A percentile compares a stretch with the other conserved stretches of the same genome.
phyloP scores from a whole-genome alignment of 2,888 invertebrate genomes.

The Cephus runcator region DNA sequence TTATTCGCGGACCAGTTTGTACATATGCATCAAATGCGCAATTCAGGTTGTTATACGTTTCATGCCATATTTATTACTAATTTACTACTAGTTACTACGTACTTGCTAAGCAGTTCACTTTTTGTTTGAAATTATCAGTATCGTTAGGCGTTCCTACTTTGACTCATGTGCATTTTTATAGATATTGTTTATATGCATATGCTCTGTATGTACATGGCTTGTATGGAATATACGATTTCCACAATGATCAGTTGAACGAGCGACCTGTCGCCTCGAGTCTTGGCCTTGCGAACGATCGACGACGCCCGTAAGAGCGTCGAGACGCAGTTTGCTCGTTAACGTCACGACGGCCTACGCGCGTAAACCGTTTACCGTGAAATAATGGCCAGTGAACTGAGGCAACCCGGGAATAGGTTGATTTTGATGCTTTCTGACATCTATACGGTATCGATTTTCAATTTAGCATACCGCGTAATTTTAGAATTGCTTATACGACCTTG shows the following conservation, averaged over 20 bases:
- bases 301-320: neutral
- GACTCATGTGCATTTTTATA: neutral
- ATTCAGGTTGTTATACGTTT: conserved; percentile 48
- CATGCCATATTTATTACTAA: conserved; percentile 27
- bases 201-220: neutral
- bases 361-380: neutral
- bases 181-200: neutral
- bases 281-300: neutral
- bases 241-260: neutral
- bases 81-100: too few species aligned
- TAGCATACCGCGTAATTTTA: neutral
- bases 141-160: too few species aligned
- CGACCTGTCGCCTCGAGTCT: neutral
- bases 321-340: neutral
- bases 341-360: neutral
- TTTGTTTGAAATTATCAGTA: too few species aligned
- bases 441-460: neutral
- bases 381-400: neutral
- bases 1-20: conserved; percentile 47
- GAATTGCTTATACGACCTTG: neutral
- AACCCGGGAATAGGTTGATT: neutral
- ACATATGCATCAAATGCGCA: conserved; percentile 54
- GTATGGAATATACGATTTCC: neutral
- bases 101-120: too few species aligned
- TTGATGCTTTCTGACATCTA: neutral